Percentiles rank a stretch among this genome's conserved stretches.
phyloP scores from a whole-genome alignment of 2,888 invertebrate genomes.

The Ophion costatus region DNA sequence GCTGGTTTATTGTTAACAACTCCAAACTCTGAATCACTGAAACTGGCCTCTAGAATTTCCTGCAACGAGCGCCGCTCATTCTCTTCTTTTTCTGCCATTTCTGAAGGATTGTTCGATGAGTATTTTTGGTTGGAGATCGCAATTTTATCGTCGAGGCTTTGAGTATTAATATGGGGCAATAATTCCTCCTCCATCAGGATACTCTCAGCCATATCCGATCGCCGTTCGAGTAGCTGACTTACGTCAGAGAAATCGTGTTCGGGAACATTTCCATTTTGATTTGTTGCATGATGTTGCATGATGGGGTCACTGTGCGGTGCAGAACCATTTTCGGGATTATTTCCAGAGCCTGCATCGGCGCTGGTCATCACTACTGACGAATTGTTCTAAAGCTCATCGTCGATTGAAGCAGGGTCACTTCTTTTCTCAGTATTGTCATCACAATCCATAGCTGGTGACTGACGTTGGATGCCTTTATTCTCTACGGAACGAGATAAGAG shows the following conservation, averaged over 20 bases:
- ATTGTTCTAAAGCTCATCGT: constrained; percentile 6
- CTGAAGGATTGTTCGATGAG: background rate
- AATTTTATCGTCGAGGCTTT: too few species aligned
- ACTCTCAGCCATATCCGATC: background rate
- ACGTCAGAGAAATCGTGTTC: background rate
- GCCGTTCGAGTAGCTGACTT: background rate
- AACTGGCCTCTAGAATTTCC: constrained; percentile 27
- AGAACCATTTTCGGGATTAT: background rate
- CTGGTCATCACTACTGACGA: background rate
- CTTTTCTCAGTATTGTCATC: background rate
- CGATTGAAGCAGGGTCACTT: background rate
- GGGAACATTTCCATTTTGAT: constrained; percentile 6
- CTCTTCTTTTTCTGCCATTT: constrained; percentile 13
- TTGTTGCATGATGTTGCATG: background rate
- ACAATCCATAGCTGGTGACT: background rate
- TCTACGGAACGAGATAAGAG: constrained; percentile 14
- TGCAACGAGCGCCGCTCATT: constrained; percentile 12
- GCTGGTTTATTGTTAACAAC: background rate
- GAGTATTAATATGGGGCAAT: background rate
- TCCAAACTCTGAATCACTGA: constrained; percentile 10
- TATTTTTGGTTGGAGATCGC: background rate
- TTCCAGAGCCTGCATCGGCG: background rate
- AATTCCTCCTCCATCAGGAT: background rate
- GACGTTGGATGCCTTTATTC: constrained; percentile 1
- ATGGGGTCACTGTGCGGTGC: background rate